phyloP scores from a whole-genome alignment of 2,113 vertebrate species.

The Syrrhaptes paradoxus region DNA sequence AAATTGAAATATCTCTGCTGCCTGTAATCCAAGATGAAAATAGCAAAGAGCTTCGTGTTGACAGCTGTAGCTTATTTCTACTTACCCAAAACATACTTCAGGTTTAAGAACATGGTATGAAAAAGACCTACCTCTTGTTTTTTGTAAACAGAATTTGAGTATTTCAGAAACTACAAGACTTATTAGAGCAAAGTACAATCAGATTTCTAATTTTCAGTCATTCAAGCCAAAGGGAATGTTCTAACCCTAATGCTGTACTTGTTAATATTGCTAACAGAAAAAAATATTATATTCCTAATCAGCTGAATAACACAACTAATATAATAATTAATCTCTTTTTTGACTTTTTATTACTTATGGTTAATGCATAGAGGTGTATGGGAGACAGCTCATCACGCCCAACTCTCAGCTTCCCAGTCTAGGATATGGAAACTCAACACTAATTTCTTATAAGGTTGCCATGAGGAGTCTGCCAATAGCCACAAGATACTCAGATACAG shows the following conservation, averaged over 20 bases:
- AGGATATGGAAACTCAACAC: neutral
- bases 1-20: neutral
- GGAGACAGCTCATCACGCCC: accelerated
- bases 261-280: neutral
- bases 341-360: neutral
- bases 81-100: neutral
- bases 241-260: neutral
- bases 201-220: neutral
- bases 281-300: neutral
- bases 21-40: neutral
- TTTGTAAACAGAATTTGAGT: neutral
- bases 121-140: neutral
- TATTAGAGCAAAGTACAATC: neutral
- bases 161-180: neutral
- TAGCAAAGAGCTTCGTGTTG: neutral
- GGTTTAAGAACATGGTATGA: neutral
- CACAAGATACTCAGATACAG: neutral
- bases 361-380: neutral
- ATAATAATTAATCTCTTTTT: neutral
- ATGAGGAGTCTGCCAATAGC: neutral
- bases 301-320: neutral
- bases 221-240: neutral
- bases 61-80: neutral
- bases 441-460: neutral
- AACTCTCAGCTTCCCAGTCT: neutral